phyloP scores from a whole-genome alignment of 2,113 vertebrate species.

The Hippopotamus amphibius region DNA sequence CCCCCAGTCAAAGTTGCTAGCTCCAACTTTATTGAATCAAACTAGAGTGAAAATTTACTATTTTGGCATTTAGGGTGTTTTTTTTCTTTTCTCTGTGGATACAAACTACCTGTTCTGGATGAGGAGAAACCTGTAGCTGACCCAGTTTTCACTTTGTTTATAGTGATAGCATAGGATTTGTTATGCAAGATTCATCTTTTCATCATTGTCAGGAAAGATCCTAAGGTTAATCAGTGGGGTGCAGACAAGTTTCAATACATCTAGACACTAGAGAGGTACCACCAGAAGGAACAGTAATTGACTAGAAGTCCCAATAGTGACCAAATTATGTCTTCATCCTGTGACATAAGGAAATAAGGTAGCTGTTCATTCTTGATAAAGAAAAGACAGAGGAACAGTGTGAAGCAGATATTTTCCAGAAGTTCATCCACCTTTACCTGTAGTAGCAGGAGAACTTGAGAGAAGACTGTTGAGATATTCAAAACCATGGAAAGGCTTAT shows the following conservation, averaged over 20 bases:
- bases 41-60: not conserved
- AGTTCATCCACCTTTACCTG: not conserved
- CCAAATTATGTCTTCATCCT: not conserved
- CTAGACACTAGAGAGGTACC: not conserved
- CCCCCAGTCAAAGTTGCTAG: slow-evolving; percentile 14
- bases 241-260: not conserved
- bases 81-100: not conserved
- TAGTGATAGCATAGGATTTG: not conserved
- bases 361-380: slow-evolving; percentile 10
- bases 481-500: not conserved
- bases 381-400: not conserved
- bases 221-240: not conserved
- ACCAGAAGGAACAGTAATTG: not conserved
- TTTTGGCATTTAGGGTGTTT: not conserved
- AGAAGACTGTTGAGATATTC: slow-evolving; percentile 12
- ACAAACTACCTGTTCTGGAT: not conserved
- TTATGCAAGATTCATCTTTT: not conserved
- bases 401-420: not conserved
- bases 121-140: slow-evolving; percentile 13
- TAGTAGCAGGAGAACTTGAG: not conserved
- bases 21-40: not conserved
- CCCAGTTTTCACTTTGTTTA: not conserved
- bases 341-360: slow-evolving; percentile 3
- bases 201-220: not conserved
- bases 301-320: not conserved